Percentiles rank a stretch among this genome's conserved stretches.
phyloP scores from a whole-genome alignment of 2,888 invertebrate genomes.

The Lathronympha strigana region DNA sequence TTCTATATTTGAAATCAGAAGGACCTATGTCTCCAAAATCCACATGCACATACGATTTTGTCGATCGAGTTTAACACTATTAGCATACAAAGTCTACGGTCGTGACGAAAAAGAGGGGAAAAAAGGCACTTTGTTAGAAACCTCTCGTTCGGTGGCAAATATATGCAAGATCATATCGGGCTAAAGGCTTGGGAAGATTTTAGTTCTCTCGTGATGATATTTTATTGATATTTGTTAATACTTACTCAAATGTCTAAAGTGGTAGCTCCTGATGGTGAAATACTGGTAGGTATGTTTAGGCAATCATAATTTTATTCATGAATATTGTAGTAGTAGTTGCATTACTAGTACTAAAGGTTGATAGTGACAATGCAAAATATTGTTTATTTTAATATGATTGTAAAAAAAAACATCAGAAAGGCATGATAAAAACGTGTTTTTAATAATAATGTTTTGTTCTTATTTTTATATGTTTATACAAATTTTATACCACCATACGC shows the following conservation, averaged over 20 bases:
- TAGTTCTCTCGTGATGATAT: conserved; percentile 47
- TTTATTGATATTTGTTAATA: conserved; percentile 40
- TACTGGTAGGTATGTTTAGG: neutral
- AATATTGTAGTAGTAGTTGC: neutral
- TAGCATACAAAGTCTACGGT: conserved; percentile 69
- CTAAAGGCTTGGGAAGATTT: conserved; percentile 51
- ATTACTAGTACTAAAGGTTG: too few relatives aligned
- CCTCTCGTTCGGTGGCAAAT: conserved; percentile 58
- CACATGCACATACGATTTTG: conserved; percentile 37
- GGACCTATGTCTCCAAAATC: conserved; percentile 20
- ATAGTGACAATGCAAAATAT: too few relatives aligned
- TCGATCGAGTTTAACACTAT: conserved; percentile 51
- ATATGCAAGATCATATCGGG: conserved; percentile 64
- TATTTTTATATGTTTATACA: too few relatives aligned
- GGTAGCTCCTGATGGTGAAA: conserved; percentile 18
- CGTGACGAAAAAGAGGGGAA: conserved; percentile 63
- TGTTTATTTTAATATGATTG: too few relatives aligned
- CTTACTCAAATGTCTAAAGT: conserved; percentile 20
- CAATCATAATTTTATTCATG: conserved; percentile 2
- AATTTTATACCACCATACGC: too few relatives aligned
- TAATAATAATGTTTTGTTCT: too few relatives aligned
- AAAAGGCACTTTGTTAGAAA: conserved; percentile 51
- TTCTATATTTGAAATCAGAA: neutral
- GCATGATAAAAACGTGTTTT: too few relatives aligned
- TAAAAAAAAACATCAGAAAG: too few relatives aligned